Base-by-base conservation (phyloP, 2,888 invertebrate species). In the Cerastoderma edule region DNA sequence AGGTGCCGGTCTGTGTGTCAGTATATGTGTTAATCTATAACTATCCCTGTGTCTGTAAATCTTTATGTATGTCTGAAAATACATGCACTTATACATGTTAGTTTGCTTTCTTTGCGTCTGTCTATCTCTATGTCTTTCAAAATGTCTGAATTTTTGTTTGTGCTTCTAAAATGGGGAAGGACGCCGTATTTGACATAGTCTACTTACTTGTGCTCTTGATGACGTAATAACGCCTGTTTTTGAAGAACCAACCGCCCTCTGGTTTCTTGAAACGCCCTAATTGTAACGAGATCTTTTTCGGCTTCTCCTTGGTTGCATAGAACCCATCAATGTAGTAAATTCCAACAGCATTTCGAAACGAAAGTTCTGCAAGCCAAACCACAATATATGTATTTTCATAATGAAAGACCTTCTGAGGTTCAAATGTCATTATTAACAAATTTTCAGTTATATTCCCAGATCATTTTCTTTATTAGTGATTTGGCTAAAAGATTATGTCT, bases 201-300 rank as follows among this genome's bases (percentile, higher is more conserved):
- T 56, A 28, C 56, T 56, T 56, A 65, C 30, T 19, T 33, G 13
- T 44, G 56, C 64, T 56, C 54, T 68, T 74, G 16, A 24, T 53
- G 50, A 76, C 64, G 63, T 67, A 67, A 50, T 76, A 76, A 28
- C 48, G 57, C 50, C 76, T 35, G 4, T 53, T 53, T 44, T 72
- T 53, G 10, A 50, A 48, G 22, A 76, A 72, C 76, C 76, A 76
- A n/a, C 72, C 76, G 13, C 68, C 76, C 19, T 65, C 33, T 27
- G 76, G 76, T 57, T 67, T 56, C 30, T 56, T 33, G 64, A 76
- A 76, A 27, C 35, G 56, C 13, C 64, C 68, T 22, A 65, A 13
- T 5, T 32, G 56, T n/a, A 56, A 32, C 19, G 56, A 32, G 16
- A 56, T 32, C 16, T 32, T 28, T 10, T 6, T 13, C 19, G 56